Evolutionary conservation across 2,888 invertebrate species (phyloP).

Genomic region (Agriopis leucophaearia): DNA sequence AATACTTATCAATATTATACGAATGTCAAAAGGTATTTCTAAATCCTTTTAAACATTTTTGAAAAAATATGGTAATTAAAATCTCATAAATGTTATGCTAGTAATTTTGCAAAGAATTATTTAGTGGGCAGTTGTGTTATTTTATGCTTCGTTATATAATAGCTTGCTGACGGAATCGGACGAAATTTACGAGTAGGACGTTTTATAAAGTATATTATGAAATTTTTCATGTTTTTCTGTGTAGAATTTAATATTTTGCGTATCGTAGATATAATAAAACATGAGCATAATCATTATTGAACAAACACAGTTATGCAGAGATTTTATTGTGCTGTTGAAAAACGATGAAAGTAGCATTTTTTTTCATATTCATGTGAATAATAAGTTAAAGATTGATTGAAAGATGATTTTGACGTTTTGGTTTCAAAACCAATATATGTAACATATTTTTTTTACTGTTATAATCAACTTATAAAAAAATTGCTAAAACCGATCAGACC

Average conservation of each 20-base stretch:
- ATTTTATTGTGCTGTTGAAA: slow-evolving; percentile 7
- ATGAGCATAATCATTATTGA: slow-evolving; percentile 9
- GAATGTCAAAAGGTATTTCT: not conserved
- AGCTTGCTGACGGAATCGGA: slow-evolving; percentile 23
- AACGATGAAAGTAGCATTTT: not conserved
- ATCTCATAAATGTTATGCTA: slow-evolving; percentile 1
- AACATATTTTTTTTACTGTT: no score
- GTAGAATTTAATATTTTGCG: slow-evolving; percentile 12
- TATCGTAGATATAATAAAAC: slow-evolving; percentile 1
- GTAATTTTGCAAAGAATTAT: slow-evolving; percentile 19
- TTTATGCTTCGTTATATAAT: slow-evolving; percentile 16
- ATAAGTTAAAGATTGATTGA: not conserved
- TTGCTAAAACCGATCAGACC: not conserved
- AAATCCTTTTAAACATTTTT: not conserved
- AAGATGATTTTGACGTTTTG: no score
- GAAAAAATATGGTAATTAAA: slow-evolving; percentile 1
- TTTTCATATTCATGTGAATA: not conserved
- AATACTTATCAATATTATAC: no score
- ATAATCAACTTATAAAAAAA: no score
- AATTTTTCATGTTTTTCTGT: slow-evolving; percentile 28
- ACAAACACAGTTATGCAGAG: slow-evolving; percentile 6
- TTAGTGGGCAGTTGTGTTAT: slow-evolving; percentile 22
- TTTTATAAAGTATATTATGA: slow-evolving; percentile 19
- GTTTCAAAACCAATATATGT: no score
- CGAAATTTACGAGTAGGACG: slow-evolving; percentile 21